These are phyloP conservation scores for Alligator mississippiensis DNA, from an alignment of 2,113 vertebrate species.

Conservation along the genomic window DNA sequence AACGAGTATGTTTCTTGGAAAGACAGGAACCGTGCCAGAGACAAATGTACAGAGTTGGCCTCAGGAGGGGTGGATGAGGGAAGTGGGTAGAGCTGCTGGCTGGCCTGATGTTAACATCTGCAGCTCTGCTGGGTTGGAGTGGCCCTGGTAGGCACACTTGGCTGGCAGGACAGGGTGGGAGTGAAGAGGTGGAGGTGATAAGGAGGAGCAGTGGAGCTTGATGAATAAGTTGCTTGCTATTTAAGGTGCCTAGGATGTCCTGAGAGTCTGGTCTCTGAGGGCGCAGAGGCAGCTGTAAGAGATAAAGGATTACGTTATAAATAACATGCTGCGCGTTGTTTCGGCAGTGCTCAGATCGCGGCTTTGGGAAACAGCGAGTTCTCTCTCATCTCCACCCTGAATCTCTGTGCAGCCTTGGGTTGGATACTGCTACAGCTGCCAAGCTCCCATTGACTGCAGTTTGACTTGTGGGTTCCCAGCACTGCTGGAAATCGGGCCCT, in stretches of 20 bases:
- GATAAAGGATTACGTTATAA: neutral
- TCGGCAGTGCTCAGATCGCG: neutral
- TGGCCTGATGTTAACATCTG: neutral
- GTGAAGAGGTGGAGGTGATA: neutral
- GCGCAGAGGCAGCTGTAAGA: neutral
- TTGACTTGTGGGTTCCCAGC: too few relatives aligned
- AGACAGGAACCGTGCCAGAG: neutral
- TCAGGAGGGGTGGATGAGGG: neutral
- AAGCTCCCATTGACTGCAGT: too few relatives aligned
- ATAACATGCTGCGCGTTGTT: too few relatives aligned
- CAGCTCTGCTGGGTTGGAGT: neutral
- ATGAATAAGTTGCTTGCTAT: neutral
- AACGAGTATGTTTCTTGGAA: neutral
- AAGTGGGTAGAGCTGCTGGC: neutral
- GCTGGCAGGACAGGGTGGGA: neutral
- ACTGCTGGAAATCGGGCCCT: too few relatives aligned
- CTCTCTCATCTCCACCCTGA: too few relatives aligned
- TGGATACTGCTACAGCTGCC: too few relatives aligned
- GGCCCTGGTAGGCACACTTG: neutral
- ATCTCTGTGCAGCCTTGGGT: too few relatives aligned
- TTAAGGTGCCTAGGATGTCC: neutral
- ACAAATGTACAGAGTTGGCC: neutral
- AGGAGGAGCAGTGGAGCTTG: neutral
- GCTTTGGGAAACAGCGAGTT: too few relatives aligned
- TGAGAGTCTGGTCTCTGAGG: neutral